Evolutionary conservation across 2,113 vertebrate species (phyloP), one percentile per base, ranked within the genome.

Genomic region (Chlorocebus sabaeus): DNA sequence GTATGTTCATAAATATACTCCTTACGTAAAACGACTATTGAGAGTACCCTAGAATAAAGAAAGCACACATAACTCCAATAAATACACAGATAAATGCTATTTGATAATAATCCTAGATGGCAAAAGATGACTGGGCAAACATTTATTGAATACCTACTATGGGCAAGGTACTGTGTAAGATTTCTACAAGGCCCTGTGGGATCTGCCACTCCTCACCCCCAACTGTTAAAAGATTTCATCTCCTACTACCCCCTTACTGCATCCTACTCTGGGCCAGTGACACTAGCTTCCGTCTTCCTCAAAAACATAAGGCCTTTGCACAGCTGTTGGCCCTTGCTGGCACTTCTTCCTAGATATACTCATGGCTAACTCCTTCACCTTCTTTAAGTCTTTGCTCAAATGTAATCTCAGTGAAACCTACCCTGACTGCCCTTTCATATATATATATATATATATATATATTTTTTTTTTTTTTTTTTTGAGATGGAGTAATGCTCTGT

Each of bases 11-110:
- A n/a, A 80, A 30, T 68, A 73, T 45, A 38, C 45, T 81, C 61
- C 30, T 89, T 87, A 59, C 35, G 4, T 38, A 95, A 83, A 64
- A 78, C 30, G 89, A 84, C 73, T 86, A 68, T 38, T 68, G 68
- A 68, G 73, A 95, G 20, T 25, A 11, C 30, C 79, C 45, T 95
- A 72, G 80, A 86, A 85, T 97, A 95, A 97, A 80, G 38, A 73
- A 87, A 35, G 40, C 32, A 57, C 52, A 57, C 1, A 6, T 61
- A n/a, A 22, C 16, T 43, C 16, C 38, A 94, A 91, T 84, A 95
- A 78, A 84, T 52, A 76, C 35, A 57, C 17, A 92, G 48, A 57
- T 92, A 90, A 93, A 67, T 79, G 72, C 20, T 87, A 61, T 45
- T 84, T 55, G n/a, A 55, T 67, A 55, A 90, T 90, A 57, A 97